Conservation (phyloP, 2,888 invertebrate species). For the Rhamphomyia laevipes region DNA sequence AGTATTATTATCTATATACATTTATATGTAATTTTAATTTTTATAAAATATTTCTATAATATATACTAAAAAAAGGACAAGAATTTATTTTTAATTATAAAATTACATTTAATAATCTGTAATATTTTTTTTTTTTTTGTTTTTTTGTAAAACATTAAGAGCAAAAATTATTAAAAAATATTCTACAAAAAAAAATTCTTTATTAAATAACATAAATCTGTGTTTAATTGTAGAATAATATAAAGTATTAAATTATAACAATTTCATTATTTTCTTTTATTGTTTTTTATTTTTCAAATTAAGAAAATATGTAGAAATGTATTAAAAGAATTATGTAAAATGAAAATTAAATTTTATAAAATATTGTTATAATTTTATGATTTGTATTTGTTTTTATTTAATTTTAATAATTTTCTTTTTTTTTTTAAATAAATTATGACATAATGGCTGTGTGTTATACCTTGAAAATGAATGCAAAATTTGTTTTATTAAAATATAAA, state of each 20-base stretch:
- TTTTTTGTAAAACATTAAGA: not conserved
- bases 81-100: not conserved
- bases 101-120: not conserved
- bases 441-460: conserved; percentile 20
- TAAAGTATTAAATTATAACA: too few relatives aligned
- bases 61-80: not conserved
- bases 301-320: not conserved
- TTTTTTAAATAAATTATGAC: conserved; percentile 15
- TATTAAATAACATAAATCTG: too few relatives aligned
- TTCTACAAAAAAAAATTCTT: too few relatives aligned
- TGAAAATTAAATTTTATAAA: not conserved
- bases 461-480: not conserved
- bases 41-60: not conserved
- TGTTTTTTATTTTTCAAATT: not conserved
- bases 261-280: too few relatives aligned
- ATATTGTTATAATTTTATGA: not conserved
- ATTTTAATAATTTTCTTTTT: not conserved
- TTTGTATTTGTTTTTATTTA: not conserved
- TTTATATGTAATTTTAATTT: not conserved
- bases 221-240: too few relatives aligned
- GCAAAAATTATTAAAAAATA: not conserved
- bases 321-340: not conserved
- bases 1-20: not conserved
- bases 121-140: not conserved
- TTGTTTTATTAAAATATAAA: too few relatives aligned